Evolutionary conservation across 2,113 vertebrate species (phyloP), one percentile per base, ranked within the genome.

Genomic region (Plectropomus leopardus): DNA sequence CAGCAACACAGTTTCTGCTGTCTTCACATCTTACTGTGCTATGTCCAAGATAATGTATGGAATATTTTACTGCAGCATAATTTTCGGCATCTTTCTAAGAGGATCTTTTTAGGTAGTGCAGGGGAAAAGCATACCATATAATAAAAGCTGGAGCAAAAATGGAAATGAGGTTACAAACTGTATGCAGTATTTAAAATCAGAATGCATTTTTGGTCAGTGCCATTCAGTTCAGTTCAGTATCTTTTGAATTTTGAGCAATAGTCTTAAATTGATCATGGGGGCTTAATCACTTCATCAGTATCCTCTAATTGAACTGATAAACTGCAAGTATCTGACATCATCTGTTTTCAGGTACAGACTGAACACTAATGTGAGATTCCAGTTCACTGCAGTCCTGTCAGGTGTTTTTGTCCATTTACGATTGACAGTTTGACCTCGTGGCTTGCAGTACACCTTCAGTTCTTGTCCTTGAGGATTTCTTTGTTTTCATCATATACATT

Each of bases 41-140:
- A 26, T 26, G 17, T 74, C 70, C 65, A 72, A 19, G 23, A 75
- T 45, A n/a, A 75, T 76, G 30, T 58, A 58, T 61, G 36, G 7
- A 54, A 67, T 69, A 34, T 82, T 84, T 68, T 45, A 36, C 50
- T 68, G 54, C 58, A 80, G 47, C 36, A 36, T 53, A 16, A 74
- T 77, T 69, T 61, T 71, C 16, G 42, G 54, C 78, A 44, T 87
- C 72, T 47, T 69, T 21, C 32, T 1, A 10, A 14, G 61, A 44
- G 9, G 24, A 55, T 50, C 23, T 55, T 3, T 66, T 48, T 7
- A 68, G 24, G 28, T 40, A 51, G n/a, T 7, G 15, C 21, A 42
- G 28, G 15, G 10, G 42, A 44, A 28, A 72, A 44, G 48, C 28
- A 64, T 16, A 19, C 3, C 19, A 26, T 32, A 9, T 24, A 40